Evolutionary conservation across 2,888 invertebrate species (phyloP).

Genomic region (Platerodrilus igneus): DNA sequence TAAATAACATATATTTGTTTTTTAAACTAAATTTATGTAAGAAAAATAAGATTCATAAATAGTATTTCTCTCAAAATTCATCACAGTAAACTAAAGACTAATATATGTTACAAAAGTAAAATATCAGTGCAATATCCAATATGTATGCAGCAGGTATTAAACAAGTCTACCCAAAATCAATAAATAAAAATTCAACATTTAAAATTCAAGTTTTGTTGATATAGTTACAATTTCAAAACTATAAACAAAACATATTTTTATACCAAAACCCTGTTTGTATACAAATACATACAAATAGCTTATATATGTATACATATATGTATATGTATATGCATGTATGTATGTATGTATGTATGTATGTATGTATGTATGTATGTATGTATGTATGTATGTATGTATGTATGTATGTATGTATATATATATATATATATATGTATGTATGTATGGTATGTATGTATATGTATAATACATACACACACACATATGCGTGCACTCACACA

Average conservation of each 20-base stretch:
- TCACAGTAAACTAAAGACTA: conserved; percentile 49
- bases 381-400: no score
- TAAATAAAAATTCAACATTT: no score
- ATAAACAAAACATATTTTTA: no score
- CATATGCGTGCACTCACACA: conserved; percentile 1
- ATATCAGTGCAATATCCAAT: conserved; percentile 22
- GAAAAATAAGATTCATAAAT: no score
- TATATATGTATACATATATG: background rate
- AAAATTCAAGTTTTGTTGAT: no score
- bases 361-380: background rate
- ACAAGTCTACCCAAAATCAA: no score
- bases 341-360: background rate
- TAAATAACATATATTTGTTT: no score
- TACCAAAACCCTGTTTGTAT: no score
- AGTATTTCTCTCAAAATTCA: conserved; percentile 48
- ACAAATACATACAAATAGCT: background rate
- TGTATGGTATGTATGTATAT: no score
- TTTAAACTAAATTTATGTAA: no score
- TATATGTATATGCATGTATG: background rate
- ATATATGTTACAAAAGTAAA: conserved; percentile 29
- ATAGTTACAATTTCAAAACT: no score
- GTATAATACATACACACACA: conserved; percentile 2
- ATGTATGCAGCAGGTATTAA: no score
- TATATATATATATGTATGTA: background rate
- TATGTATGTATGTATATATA: background rate